Evolutionary conservation across 2,113 vertebrate species (phyloP).

Genomic region (Zosterops japonicus): DNA sequence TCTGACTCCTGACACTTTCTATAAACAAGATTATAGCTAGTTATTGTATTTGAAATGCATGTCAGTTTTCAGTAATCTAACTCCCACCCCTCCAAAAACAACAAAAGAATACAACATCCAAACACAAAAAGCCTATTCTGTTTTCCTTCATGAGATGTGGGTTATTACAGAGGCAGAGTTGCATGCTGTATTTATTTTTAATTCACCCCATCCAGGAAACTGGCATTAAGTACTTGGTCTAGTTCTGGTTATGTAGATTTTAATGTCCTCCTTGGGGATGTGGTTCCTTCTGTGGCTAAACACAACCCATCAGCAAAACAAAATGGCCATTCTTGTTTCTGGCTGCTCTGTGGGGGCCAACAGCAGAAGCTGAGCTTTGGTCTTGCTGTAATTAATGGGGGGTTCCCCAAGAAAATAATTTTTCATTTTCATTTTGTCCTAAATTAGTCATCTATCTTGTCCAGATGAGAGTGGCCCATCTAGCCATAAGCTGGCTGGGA

Average conservation of each 20-base stretch:
- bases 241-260: neutral
- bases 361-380: neutral
- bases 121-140: neutral
- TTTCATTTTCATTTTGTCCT: neutral
- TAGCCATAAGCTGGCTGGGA: accelerated
- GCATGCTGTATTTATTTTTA: neutral
- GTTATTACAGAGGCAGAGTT: neutral
- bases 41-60: neutral
- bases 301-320: neutral
- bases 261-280: neutral
- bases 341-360: accelerated
- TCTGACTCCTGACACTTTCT: neutral
- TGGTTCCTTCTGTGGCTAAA: neutral
- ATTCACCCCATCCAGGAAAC: neutral
- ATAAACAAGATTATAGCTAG: neutral
- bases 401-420: neutral
- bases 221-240: neutral
- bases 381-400: neutral
- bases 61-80: neutral
- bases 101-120: neutral
- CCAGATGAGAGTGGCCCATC: neutral
- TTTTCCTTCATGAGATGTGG: neutral
- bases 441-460: neutral
- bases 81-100: neutral
- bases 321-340: accelerated